A percentile compares a stretch with the other conserved stretches of the same genome.
Evolutionary conservation across 2,888 invertebrate genomes (phyloP).

Genomic region (Phaonia tiefii): DNA sequence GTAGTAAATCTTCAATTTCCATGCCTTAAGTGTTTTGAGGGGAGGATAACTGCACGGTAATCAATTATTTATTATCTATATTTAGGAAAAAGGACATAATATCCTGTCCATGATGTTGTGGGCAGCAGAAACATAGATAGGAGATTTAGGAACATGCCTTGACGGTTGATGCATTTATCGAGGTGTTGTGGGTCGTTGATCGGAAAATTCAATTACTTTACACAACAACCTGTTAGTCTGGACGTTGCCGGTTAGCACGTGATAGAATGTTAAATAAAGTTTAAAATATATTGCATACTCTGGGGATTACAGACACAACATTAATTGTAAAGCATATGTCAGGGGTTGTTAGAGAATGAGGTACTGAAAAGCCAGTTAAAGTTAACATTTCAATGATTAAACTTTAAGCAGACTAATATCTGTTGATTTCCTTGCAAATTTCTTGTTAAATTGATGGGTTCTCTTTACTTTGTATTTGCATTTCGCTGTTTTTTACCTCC

Average conservation of each 20-base stretch:
- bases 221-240: slow-evolving; percentile 15
- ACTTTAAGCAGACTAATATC: background rate
- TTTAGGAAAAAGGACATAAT: background rate
- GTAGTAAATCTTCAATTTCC: background rate
- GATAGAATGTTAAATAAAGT: background rate
- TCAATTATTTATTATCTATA: slow-evolving; percentile 11
- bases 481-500: background rate
- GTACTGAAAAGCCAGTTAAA: too few species aligned
- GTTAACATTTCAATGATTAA: too few species aligned
- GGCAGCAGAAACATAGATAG: background rate
- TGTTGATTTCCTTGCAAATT: background rate
- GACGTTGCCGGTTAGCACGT: background rate
- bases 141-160: background rate
- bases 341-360: background rate
- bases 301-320: slow-evolving; percentile 40
- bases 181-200: background rate
- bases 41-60: background rate
- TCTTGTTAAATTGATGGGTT: background rate
- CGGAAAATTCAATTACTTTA: slow-evolving; percentile 41
- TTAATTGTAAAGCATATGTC: background rate
- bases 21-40: background rate
- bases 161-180: background rate
- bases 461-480: background rate
- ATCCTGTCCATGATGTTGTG: background rate
- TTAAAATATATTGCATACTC: slow-evolving; percentile 59